Conservation (phyloP, 1,140 invertebrate species). For the Ceratosolen solmsi region DNA sequence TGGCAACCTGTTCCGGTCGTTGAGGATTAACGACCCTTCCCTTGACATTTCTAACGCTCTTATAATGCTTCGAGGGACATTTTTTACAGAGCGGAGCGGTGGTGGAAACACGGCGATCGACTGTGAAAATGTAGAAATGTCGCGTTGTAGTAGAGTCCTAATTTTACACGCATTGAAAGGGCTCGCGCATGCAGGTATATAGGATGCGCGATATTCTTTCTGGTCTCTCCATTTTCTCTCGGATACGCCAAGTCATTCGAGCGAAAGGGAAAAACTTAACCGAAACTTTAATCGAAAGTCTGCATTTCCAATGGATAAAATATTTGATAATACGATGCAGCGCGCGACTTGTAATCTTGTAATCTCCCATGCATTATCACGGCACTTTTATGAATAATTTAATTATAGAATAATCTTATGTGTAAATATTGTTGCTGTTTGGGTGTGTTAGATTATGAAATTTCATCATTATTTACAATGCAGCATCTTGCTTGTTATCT, state of each 20-base stretch:
- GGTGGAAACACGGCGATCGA: slow-evolving; percentile 1
- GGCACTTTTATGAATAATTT: too few species aligned
- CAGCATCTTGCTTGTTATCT: too few species aligned
- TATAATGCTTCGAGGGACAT: not conserved
- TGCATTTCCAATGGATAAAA: not conserved
- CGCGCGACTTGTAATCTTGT: too few species aligned
- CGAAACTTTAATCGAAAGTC: not conserved
- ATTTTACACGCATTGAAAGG: not conserved
- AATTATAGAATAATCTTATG: too few species aligned
- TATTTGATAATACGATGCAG: not conserved
- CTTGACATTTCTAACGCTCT: slow-evolving; percentile 49
- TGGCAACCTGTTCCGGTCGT: slow-evolving; percentile 49
- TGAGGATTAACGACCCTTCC: slow-evolving; percentile 56
- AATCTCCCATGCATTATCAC: too few species aligned
- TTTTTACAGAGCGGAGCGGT: not conserved
- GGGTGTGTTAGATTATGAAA: too few species aligned
- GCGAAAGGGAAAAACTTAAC: slow-evolving; percentile 11
- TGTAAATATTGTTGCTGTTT: too few species aligned
- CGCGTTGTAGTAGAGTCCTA: not conserved
- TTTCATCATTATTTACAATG: too few species aligned
- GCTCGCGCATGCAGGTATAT: not conserved
- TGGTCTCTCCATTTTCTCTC: slow-evolving; percentile 17
- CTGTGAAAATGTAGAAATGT: slow-evolving; percentile 42
- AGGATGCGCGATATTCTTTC: not conserved
- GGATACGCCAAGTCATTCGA: not conserved